Base-by-base conservation (phyloP, 2,888 invertebrate genomes). In the Drosophila tripunctata region DNA sequence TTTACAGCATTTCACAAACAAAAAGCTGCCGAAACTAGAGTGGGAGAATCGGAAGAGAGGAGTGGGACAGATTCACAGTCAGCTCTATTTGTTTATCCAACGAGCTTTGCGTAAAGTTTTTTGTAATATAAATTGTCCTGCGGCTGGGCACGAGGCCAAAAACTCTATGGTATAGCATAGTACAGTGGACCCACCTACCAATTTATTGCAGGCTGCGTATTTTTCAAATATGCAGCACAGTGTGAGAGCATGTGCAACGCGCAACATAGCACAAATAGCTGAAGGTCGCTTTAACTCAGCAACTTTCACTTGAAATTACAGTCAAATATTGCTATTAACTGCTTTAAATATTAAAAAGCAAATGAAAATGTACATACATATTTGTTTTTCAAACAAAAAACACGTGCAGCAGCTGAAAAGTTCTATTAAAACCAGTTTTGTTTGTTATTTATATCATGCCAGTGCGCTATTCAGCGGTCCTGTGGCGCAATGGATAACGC, bases 401-500 rank as follows among this genome's bases (percentile, higher is more conserved):
- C 19, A 17, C 31, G 2, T 30, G 4, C n/a, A 2, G 6, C 4
- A 14, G 12, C 1, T 14, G 0, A 12, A 12, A 14, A 8, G 3
- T 27, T 17, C 22, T 21, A 1, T 31, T 14, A 3, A 7, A 47
- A n/a, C 3, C 8, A 10, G 12, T 19, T 27, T 31, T 2, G 21
- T 7, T 52, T 52, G n/a, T 33, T 50, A 14, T 41, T 40, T 31
- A 14, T 8, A 10, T 40, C 6, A 7, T 33, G 51, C 40, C 5
- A 8, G 6, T 0, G 0, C 0, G 0, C 0, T 0, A 3, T 1
- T 0, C 12, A 38, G 1, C 27, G 89, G 90, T 89, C 89, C 89
- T 89, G 89, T 89, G 89, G 89, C 89, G 89, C 89, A 89, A 89
- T 89, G 89, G 90, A 89, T 90, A 89, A 89, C 89, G 89, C 89